Conservation (phyloP, 2,888 invertebrate species). For the Drosophila emarginata region DNA sequence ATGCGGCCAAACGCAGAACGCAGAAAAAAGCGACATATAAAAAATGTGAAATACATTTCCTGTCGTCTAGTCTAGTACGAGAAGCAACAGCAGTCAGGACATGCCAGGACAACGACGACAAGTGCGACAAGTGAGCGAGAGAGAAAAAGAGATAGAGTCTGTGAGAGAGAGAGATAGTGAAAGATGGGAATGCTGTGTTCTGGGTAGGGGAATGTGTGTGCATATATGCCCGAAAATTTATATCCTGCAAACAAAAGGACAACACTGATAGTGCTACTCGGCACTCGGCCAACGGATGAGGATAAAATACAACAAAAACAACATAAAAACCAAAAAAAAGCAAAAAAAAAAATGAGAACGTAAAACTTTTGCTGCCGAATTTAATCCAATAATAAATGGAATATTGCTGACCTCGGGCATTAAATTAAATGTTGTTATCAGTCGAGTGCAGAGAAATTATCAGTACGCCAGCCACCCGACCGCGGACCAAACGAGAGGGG, state of each 20-base stretch:
- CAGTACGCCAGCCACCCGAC: constrained; percentile 46
- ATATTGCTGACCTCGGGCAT: constrained; percentile 83
- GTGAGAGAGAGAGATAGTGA: constrained; percentile 1
- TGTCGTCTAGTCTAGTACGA: constrained; percentile 74
- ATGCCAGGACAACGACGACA: constrained; percentile 53
- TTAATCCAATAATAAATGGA: constrained; percentile 83
- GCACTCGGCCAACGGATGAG: constrained; percentile 36
- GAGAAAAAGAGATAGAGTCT: neutral
- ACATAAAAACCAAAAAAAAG: neutral
- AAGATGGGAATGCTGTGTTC: constrained; percentile 23
- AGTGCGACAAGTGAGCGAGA: constrained; percentile 67
- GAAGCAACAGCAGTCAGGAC: constrained; percentile 47
- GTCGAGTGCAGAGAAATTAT: constrained; percentile 83
- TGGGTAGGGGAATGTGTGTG: constrained; percentile 37
- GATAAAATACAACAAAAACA: constrained; percentile 7
- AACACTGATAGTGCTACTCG: constrained; percentile 7
- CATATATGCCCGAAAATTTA: constrained; percentile 57
- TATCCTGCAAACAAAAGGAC: constrained; percentile 49
- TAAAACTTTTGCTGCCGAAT: constrained; percentile 80
- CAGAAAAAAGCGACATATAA: constrained; percentile 70
- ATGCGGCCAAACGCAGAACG: constrained; percentile 56
- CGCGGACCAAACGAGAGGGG: neutral
- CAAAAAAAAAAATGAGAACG: neutral
- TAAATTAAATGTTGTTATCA: constrained; percentile 83
- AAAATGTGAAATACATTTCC: constrained; percentile 81